phyloP scores from a whole-genome alignment of 2,113 vertebrate species.

The Upupa epops region DNA sequence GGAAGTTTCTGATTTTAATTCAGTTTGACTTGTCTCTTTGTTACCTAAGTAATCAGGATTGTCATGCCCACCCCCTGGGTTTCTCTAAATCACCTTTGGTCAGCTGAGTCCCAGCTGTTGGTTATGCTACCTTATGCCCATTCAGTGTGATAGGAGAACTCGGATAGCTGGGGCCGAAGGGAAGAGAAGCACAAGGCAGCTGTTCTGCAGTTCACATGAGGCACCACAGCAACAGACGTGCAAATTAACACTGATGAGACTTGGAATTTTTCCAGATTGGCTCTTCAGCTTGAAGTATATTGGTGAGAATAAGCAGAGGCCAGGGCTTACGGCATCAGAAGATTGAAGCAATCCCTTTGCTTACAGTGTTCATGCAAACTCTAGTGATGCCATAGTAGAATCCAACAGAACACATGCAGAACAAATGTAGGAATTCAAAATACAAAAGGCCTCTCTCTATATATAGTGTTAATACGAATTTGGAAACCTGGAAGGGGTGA shows the following conservation, averaged over 20 bases:
- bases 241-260: background rate
- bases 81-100: background rate
- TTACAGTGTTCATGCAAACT: background rate
- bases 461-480: background rate
- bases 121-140: background rate
- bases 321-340: background rate
- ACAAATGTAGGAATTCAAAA: background rate
- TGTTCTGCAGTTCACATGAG: background rate
- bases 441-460: background rate
- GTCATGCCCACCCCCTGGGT: background rate
- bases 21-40: background rate
- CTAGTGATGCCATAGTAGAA: background rate
- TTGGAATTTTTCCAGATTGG: background rate
- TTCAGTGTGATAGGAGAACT: background rate
- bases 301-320: background rate
- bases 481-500: background rate
- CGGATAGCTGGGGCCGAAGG: background rate
- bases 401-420: background rate
- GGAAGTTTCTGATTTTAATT: background rate
- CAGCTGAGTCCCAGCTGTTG: background rate
- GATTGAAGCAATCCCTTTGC: background rate
- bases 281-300: background rate
- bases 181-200: background rate
- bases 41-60: background rate
- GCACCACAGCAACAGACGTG: rapidly evolving